phyloP scores from a whole-genome alignment of 2,888 invertebrate genomes.

The Neoscelio sp. region DNA sequence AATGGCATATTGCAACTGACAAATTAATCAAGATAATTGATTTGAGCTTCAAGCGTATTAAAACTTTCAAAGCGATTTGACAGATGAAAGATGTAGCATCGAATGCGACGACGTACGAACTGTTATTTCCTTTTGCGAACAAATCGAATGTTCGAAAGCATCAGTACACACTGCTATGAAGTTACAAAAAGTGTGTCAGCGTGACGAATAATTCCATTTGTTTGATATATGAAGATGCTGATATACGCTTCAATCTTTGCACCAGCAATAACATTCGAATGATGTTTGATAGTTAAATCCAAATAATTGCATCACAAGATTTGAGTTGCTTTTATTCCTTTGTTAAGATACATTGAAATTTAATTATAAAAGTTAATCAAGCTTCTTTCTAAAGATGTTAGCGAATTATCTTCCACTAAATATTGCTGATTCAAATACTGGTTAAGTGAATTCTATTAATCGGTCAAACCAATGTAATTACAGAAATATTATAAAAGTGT shows the following conservation, averaged over 20 bases:
- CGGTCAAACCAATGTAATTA: too few species aligned
- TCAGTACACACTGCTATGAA: constrained; percentile 35
- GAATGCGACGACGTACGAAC: constrained; percentile 1
- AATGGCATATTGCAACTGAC: constrained; percentile 56
- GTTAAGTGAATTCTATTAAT: too few species aligned
- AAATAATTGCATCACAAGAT: background rate
- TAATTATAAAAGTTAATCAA: too few species aligned
- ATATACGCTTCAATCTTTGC: constrained; percentile 14
- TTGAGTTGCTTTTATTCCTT: background rate
- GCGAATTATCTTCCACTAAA: too few species aligned
- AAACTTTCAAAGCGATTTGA: constrained; percentile 46
- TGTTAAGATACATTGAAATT: too few species aligned
- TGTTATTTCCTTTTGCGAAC: constrained; percentile 16
- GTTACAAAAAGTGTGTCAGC: constrained; percentile 54
- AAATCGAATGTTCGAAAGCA: constrained; percentile 24
- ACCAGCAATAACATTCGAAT: constrained; percentile 9
- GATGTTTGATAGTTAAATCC: constrained; percentile 28
- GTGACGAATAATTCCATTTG: constrained; percentile 55
- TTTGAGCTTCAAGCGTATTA: constrained; percentile 52
- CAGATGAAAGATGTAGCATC: constrained; percentile 53
- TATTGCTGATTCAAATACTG: too few species aligned
- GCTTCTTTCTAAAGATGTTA: too few species aligned
- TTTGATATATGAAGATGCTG: constrained; percentile 28
- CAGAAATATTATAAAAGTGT: too few species aligned
- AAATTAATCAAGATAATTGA: constrained; percentile 64